These are phyloP conservation scores for Trissolcus basalis DNA, from an alignment of 1,140 invertebrate genomes.

Conservation along the genomic window DNA sequence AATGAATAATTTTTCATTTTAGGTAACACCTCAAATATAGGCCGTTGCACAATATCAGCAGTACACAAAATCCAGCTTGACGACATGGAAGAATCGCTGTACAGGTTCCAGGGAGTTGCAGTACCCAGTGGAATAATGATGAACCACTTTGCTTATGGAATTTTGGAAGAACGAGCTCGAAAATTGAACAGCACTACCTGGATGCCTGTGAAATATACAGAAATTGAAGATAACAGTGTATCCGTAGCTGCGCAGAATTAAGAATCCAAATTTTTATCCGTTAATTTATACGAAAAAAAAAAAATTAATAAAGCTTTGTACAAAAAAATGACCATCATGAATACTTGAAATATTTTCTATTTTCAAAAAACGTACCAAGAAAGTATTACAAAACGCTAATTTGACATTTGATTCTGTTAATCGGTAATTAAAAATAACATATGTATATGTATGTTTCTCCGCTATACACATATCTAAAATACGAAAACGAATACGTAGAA, in stretches of 20 bases:
- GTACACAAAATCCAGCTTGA: conserved; percentile 82
- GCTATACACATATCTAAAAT: conserved; percentile 12
- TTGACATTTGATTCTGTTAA: background rate
- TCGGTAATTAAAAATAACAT: conserved; percentile 25
- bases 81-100: conserved; percentile 79
- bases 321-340: conserved; percentile 14
- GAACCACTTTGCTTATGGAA: conserved; percentile 88
- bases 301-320: conserved; percentile 46
- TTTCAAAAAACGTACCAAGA: conserved; percentile 6
- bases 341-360: background rate
- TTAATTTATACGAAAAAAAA: conserved; percentile 24
- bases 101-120: conserved; percentile 92
- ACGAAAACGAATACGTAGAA: conserved; percentile 17
- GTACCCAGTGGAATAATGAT: conserved; percentile 85
- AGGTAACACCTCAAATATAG: conserved; percentile 83
- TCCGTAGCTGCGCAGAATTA: conserved; percentile 60
- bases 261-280: conserved; percentile 18
- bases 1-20: conserved; percentile 5
- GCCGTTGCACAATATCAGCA: conserved; percentile 83
- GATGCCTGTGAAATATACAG: conserved; percentile 50
- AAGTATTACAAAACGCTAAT: conserved; percentile 1
- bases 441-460: conserved; percentile 3
- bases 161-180: conserved; percentile 84
- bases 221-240: conserved; percentile 42
- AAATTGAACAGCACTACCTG: conserved; percentile 77